Conservation (phyloP, 2,888 invertebrate genomes). For the Drosophila pullipes region DNA sequence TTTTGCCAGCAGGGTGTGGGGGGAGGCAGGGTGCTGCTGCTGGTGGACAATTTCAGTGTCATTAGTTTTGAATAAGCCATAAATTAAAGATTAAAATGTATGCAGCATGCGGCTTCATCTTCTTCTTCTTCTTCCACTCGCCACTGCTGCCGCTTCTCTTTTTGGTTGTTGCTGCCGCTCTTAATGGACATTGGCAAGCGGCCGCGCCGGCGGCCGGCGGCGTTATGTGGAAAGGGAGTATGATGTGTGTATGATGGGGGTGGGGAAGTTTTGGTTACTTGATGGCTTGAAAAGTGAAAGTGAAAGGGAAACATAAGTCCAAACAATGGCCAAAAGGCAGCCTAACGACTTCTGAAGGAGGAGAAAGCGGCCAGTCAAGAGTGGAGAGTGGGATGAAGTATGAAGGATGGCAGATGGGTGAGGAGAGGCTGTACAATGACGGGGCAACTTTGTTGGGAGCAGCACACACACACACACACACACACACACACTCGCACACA, state of each 20-base stretch:
- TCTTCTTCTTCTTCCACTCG: constrained; percentile 10
- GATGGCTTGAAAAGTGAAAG: constrained; percentile 46
- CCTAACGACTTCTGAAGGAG: constrained; percentile 53
- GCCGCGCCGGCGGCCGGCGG: constrained; percentile 20
- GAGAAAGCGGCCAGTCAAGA: constrained; percentile 5
- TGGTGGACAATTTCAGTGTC: constrained; percentile 73
- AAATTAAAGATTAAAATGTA: constrained; percentile 79
- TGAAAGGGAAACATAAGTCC: constrained; percentile 74
- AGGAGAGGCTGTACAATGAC: constrained; percentile 53
- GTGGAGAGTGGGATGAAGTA: background rate
- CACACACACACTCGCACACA: constrained; percentile 5
- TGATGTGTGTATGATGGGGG: background rate
- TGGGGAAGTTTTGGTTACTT: constrained; percentile 15
- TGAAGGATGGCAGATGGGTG: background rate
- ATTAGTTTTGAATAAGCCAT: constrained; percentile 81
- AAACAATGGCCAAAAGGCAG: constrained; percentile 73
- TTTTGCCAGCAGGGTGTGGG: background rate
- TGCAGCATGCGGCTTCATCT: constrained; percentile 50
- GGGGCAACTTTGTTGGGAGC: constrained; percentile 40
- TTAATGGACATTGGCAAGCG: constrained; percentile 45
- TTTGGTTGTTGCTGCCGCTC: constrained; percentile 10
- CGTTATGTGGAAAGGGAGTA: background rate
- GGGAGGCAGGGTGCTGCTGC: constrained; percentile 16
- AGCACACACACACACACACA: background rate
- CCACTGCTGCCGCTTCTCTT: background rate